Conservation (phyloP, 2,888 invertebrate species). For the Azorinus chamasolen region DNA sequence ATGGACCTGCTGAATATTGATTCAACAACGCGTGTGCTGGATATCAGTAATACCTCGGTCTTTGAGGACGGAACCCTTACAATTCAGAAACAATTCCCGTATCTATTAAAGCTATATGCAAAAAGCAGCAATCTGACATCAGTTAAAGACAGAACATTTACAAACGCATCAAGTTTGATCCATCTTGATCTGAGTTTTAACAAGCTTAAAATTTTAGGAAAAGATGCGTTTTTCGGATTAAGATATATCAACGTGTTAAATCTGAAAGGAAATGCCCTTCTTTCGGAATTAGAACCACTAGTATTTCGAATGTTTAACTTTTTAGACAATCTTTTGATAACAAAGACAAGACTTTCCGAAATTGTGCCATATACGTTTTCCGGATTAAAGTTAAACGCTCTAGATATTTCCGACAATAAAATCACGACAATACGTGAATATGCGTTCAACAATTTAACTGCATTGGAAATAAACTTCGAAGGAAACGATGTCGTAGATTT, state of each 20-base stretch:
- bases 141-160: constrained; percentile 3
- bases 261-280: constrained; percentile 3
- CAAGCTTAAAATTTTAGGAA: not conserved
- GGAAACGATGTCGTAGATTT: constrained; percentile 3
- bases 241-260: not conserved
- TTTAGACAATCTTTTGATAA: not conserved
- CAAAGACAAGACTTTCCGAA: not conserved
- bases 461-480: constrained; percentile 9
- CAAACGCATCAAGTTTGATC: not conserved
- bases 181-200: constrained; percentile 12
- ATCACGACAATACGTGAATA: constrained; percentile 2
- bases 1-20: not conserved
- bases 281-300: not conserved
- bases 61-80: not conserved
- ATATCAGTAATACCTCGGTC: constrained; percentile 3
- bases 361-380: constrained; percentile 11
- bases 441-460: constrained; percentile 10
- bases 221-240: not conserved
- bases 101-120: constrained; percentile 5
- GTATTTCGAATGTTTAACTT: constrained; percentile 1
- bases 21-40: not conserved
- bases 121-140: not conserved
- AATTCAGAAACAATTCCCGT: not conserved
- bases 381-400: constrained; percentile 5
- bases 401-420: constrained; percentile 12